Conservation (phyloP, 2,113 vertebrate species). For the Sebastes schlegelii region DNA sequence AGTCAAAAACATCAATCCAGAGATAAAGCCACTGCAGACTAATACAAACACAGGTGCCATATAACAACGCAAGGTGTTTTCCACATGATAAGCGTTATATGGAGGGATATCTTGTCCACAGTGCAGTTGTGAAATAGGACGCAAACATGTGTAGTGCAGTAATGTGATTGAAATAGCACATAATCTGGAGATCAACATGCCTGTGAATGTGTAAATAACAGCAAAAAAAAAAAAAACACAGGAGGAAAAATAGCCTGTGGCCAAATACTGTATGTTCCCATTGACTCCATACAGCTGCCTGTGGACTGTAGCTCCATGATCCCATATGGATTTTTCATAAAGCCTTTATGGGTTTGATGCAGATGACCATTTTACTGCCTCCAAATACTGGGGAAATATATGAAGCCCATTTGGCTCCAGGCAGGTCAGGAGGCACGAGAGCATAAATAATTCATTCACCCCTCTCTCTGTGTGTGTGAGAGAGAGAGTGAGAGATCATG, state of each 20-base stretch:
- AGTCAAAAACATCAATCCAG: constrained; percentile 47
- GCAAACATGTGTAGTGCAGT: neutral
- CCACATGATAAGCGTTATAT: constrained; percentile 12
- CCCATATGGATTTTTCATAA: constrained; percentile 69
- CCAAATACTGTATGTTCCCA: constrained; percentile 1
- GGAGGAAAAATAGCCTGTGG: constrained; percentile 29
- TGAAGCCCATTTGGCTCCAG: constrained; percentile 65
- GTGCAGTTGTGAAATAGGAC: constrained; percentile 1
- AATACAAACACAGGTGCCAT: constrained; percentile 18
- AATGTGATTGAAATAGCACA: neutral
- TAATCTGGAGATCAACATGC: constrained; percentile 8
- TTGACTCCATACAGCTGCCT: constrained; percentile 20
- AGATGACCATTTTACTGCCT: constrained; percentile 65
- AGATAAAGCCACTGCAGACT: constrained; percentile 46
- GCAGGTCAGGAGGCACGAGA: constrained; percentile 67
- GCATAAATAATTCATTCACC: constrained; percentile 73
- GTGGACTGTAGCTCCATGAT: constrained; percentile 31
- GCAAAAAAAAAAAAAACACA: constrained; percentile 26
- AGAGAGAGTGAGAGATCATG: constrained; percentile 14
- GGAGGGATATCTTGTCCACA: constrained; percentile 30
- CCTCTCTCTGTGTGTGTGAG: neutral
- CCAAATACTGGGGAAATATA: constrained; percentile 61
- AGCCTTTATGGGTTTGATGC: constrained; percentile 63
- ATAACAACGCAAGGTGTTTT: constrained; percentile 23
- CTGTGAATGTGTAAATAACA: constrained; percentile 22